phyloP scores from a whole-genome alignment of 2,888 invertebrate genomes.

The Anarsia innoxiella region DNA sequence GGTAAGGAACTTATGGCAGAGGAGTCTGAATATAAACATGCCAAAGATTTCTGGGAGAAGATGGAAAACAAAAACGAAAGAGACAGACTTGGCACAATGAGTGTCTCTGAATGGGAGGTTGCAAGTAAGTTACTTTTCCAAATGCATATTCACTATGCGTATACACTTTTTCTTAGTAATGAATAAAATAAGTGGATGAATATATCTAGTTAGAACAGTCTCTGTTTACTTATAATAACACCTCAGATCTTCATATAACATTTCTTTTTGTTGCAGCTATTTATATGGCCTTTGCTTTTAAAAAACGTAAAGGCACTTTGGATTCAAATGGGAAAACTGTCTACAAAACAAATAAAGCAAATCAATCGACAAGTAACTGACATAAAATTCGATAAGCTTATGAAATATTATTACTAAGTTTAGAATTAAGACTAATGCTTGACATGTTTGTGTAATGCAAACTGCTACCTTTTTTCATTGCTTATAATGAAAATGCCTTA shows the following conservation, averaged over 20 bases:
- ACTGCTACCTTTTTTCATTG: too few relatives aligned
- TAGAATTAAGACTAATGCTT: too few relatives aligned
- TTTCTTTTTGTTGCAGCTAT: conserved; percentile 76
- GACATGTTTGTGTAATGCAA: too few relatives aligned
- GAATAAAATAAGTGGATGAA: too few relatives aligned
- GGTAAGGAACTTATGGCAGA: conserved; percentile 74
- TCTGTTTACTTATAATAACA: background rate
- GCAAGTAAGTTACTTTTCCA: conserved; percentile 79
- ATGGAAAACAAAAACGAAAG: conserved; percentile 46
- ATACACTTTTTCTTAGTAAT: too few relatives aligned
- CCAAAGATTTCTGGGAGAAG: conserved; percentile 72
- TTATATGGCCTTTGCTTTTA: conserved; percentile 89
- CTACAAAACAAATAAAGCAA: conserved; percentile 38
- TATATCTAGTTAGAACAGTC: too few relatives aligned
- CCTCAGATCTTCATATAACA: conserved; percentile 1
- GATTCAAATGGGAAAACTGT: conserved; percentile 78
- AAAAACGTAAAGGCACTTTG: conserved; percentile 82
- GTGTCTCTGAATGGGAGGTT: conserved; percentile 94
- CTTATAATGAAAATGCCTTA: too few relatives aligned
- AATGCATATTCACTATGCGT: background rate
- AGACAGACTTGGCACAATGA: conserved; percentile 84
- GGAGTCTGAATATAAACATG: conserved; percentile 83
- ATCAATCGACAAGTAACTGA: conserved; percentile 14
- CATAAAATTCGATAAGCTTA: too few relatives aligned
- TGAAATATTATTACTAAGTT: too few relatives aligned